A percentile compares a stretch with the other conserved stretches of the same genome.
Evolutionary conservation across 2,888 invertebrate genomes (phyloP).

Genomic region (Exocentrus adspersus): DNA sequence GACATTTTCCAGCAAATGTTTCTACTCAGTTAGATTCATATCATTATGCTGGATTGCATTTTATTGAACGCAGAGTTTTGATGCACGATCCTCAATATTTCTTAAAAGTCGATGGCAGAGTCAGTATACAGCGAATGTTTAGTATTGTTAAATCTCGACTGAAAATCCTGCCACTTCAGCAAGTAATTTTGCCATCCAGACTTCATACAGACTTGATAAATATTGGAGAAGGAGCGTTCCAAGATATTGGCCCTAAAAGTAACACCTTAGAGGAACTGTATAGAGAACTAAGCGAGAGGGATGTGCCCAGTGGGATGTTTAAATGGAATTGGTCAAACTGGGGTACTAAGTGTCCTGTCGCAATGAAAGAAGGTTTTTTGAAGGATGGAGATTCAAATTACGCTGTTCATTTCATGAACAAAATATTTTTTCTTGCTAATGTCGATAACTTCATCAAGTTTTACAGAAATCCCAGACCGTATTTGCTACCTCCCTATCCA

Average conservation of each 20-base stretch:
- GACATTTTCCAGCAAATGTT: conserved; percentile 64
- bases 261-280: conserved; percentile 57
- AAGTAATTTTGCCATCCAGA: conserved; percentile 57
- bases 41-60: conserved; percentile 61
- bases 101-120: conserved; percentile 70
- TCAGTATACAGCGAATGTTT: conserved; percentile 65
- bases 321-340: conserved; percentile 68
- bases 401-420: conserved; percentile 70
- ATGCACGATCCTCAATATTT: conserved; percentile 67
- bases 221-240: conserved; percentile 44
- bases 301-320: conserved; percentile 56
- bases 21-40: conserved; percentile 66
- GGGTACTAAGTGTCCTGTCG: conserved; percentile 71
- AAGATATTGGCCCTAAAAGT: conserved; percentile 35
- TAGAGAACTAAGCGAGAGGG: conserved; percentile 50
- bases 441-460: conserved; percentile 67
- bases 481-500: conserved; percentile 68
- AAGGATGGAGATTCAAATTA: conserved; percentile 66
- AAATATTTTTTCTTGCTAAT: conserved; percentile 70
- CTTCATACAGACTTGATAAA: conserved; percentile 44
- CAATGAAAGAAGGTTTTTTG: conserved; percentile 67
- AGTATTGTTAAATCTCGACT: conserved; percentile 64
- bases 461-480: conserved; percentile 71
- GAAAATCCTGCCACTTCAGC: conserved; percentile 56
- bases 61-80: conserved; percentile 66